Evolutionary conservation across 2,113 vertebrate species (phyloP).

Genomic region (Mastomys natalensis): DNA sequence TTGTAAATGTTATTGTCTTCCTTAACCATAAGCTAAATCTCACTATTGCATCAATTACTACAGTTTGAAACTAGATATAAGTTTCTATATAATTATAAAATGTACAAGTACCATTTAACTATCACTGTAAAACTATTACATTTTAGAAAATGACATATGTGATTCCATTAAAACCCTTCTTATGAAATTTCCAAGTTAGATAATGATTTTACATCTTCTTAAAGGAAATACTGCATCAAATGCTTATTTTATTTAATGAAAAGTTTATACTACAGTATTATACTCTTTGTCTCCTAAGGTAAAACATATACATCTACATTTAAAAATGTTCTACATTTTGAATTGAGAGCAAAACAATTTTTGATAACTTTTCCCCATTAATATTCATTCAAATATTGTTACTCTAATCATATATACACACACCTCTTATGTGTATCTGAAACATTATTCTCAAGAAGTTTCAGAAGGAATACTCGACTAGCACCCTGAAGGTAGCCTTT

Average conservation of each 20-base stretch:
- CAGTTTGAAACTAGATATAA: conserved; percentile 80
- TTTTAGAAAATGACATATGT: conserved; percentile 69
- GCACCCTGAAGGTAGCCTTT: not conserved
- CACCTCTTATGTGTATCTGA: not conserved
- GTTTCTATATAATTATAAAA: conserved; percentile 79
- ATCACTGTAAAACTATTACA: conserved; percentile 74
- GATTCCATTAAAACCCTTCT: conserved; percentile 9
- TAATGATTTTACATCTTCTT: conserved; percentile 48
- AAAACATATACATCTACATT: conserved; percentile 1
- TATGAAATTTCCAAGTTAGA: conserved; percentile 63
- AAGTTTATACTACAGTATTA: conserved; percentile 1
- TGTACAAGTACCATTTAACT: conserved; percentile 68
- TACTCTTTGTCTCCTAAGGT: not conserved
- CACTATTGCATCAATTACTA: conserved; percentile 83
- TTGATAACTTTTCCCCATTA: conserved; percentile 14
- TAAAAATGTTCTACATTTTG: not conserved
- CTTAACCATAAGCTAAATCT: conserved; percentile 83
- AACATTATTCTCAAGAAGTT: not conserved
- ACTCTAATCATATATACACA: not conserved
- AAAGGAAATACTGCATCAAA: conserved; percentile 26
- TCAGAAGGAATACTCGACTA: not conserved
- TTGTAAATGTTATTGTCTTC: conserved; percentile 83
- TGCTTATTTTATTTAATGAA: conserved; percentile 28
- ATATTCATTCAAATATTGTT: conserved; percentile 32
- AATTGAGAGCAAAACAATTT: not conserved